Base-by-base conservation (phyloP, 2,888 invertebrate species). In the Lithosia quadra region DNA sequence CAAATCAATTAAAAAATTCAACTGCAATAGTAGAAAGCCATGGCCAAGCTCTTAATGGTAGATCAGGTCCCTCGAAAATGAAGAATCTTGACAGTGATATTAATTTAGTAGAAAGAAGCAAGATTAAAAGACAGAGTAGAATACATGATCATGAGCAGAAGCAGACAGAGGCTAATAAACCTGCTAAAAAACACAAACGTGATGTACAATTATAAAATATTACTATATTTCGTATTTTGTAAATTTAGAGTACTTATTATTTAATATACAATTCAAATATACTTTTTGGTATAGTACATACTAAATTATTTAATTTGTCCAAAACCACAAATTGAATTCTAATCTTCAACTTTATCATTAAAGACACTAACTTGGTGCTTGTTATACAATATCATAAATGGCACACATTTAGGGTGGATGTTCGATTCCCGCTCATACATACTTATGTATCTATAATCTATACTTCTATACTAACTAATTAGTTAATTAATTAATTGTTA, bases 111-210 rank as follows among this genome's bases (percentile, higher is more conserved):
- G 87, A 88, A 65, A 90, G 85, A 71, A 80, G 61, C 22, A 92
- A 89, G 84, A 80, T 43, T 63, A 92, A 87, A 79, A 84, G 85
- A 71, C 88, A 87, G 71, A 89, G 80, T 67, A 91, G 86, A 86
- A 68, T 72, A 71, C 65, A 76, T 58, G 86, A 91, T 56, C 55
- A 79, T 65, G 89, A 91, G 39, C 70, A 75, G 22, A 90, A 86
- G 76, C 84, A 81, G 65, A 65, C 79, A 33, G 91, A 90, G 24
- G 60, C 77, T 72, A 84, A 75, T 60, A 90, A 84, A 77, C 80
- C 79, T 67, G 73, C 77, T 60, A 93, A 92, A 83, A 93, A 91
- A 80, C 85, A 87, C 63, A 93, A 89, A 85, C 88, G 86, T 76
- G 87, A 89, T 78, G 39, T 74, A 62, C 69, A 78, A 76, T 77